phyloP scores from a whole-genome alignment of 2,113 vertebrate genomes.

The Phainopepla nitens region DNA sequence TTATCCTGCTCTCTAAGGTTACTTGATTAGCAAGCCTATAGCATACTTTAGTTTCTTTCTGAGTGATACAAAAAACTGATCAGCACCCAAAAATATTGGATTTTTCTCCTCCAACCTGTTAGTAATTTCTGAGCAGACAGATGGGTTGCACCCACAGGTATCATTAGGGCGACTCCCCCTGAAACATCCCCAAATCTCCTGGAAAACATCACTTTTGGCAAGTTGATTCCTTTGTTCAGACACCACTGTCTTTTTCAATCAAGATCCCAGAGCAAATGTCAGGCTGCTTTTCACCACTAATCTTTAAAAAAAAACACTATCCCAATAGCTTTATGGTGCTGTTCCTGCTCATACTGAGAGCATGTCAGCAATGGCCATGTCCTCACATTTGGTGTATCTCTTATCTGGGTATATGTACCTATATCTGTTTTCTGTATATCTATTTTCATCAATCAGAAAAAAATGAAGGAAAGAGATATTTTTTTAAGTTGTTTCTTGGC shows the following conservation, averaged over 20 bases:
- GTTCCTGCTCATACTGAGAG: neutral
- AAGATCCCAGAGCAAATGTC: neutral
- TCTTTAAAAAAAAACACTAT: neutral
- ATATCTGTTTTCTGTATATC: neutral
- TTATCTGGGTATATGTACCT: neutral
- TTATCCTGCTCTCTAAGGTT: neutral
- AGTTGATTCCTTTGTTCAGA: neutral
- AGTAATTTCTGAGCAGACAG: neutral
- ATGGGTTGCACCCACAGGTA: rapidly evolving
- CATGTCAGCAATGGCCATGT: neutral
- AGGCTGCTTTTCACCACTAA: neutral
- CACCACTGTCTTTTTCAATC: neutral
- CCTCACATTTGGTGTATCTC: neutral
- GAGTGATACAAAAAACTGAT: neutral
- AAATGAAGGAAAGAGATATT: neutral
- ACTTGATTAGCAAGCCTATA: neutral
- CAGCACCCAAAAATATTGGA: neutral
- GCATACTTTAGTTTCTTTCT: neutral
- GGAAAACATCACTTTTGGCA: rapidly evolving
- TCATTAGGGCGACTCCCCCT: rapidly evolving
- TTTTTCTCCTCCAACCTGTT: neutral
- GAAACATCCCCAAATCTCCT: neutral
- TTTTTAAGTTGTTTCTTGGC: neutral
- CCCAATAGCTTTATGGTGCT: neutral
- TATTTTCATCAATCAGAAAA: neutral